Percentiles rank a stretch among this genome's conserved stretches.
Conservation (phyloP, 2,113 vertebrate genomes). For the Cyanistes caeruleus region DNA sequence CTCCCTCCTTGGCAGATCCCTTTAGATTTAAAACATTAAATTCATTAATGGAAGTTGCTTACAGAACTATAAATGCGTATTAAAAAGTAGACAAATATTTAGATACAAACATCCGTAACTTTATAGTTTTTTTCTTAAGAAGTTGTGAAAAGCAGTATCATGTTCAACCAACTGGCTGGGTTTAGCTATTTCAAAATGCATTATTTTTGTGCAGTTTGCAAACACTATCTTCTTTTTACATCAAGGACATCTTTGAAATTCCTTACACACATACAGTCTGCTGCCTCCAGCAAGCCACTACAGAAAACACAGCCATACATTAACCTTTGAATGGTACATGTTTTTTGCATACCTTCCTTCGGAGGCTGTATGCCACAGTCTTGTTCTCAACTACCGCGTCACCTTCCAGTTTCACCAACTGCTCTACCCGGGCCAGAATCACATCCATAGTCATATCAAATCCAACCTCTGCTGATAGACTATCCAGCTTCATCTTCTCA, state of each 20-base stretch:
- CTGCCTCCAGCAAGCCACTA: not conserved
- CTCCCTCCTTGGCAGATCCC: not conserved
- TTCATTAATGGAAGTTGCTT: not conserved
- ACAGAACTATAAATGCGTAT: not conserved
- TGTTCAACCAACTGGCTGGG: not conserved
- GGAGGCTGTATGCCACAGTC: slow-evolving; percentile 80
- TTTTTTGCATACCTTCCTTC: slow-evolving; percentile 83
- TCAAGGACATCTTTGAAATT: not conserved
- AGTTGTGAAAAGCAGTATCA: not conserved
- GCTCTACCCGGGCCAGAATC: slow-evolving; percentile 82
- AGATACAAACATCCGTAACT: not conserved
- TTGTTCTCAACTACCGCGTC: slow-evolving; percentile 83
- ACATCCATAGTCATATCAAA: slow-evolving; percentile 86
- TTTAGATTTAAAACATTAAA: not conserved
- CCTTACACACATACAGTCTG: not conserved
- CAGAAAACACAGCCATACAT: not conserved
- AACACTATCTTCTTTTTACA: not conserved
- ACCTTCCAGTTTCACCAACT: slow-evolving; percentile 84
- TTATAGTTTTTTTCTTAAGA: not conserved
- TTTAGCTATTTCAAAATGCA: not conserved
- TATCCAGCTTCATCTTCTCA: slow-evolving; percentile 83
- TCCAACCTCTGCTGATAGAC: slow-evolving; percentile 82
- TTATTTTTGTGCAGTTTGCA: not conserved
- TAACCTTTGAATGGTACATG: not conserved
- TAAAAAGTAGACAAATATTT: not conserved